A percentile compares a stretch with the other conserved stretches of the same genome.
Evolutionary conservation across 2,113 vertebrate species (phyloP).

Genomic region (Phocoena phocoena): DNA sequence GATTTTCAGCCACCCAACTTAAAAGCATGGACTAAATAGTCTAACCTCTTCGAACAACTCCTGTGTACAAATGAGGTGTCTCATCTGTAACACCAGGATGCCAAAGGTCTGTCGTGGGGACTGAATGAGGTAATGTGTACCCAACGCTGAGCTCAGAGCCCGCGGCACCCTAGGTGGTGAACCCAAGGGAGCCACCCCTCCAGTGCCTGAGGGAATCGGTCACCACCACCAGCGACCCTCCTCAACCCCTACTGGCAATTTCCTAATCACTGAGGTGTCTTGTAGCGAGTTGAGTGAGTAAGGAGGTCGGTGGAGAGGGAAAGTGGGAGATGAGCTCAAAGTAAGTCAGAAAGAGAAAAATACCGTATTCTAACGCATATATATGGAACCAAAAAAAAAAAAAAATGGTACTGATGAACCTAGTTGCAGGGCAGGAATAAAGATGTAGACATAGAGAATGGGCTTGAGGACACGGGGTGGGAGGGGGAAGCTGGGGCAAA

Average conservation of each 20-base stretch:
- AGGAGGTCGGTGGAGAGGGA: neutral
- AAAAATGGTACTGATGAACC: too few relatives aligned
- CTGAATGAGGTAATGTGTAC: neutral
- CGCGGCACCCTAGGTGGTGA: neutral
- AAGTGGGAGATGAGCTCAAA: neutral
- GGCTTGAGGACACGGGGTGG: too few relatives aligned
- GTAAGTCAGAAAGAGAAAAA: too few relatives aligned
- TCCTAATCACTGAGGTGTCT: neutral
- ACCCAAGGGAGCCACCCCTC: neutral
- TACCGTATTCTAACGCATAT: too few relatives aligned
- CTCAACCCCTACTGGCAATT: neutral
- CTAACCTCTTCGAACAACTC: slow-evolving; percentile 19
- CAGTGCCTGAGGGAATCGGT: neutral
- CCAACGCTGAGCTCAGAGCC: neutral
- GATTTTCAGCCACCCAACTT: neutral
- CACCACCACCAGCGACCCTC: neutral
- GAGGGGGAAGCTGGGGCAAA: too few relatives aligned
- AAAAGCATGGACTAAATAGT: neutral
- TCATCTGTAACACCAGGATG: neutral
- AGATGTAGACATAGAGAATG: too few relatives aligned
- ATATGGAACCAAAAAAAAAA: too few relatives aligned
- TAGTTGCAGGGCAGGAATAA: too few relatives aligned
- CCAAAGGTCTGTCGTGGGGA: neutral
- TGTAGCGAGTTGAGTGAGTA: neutral
- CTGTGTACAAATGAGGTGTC: neutral